A percentile compares a stretch with the other conserved stretches of the same genome.
These are phyloP conservation scores for Brachyistius frenatus DNA, from an alignment of 2,113 vertebrate genomes.

Conservation along the genomic window DNA sequence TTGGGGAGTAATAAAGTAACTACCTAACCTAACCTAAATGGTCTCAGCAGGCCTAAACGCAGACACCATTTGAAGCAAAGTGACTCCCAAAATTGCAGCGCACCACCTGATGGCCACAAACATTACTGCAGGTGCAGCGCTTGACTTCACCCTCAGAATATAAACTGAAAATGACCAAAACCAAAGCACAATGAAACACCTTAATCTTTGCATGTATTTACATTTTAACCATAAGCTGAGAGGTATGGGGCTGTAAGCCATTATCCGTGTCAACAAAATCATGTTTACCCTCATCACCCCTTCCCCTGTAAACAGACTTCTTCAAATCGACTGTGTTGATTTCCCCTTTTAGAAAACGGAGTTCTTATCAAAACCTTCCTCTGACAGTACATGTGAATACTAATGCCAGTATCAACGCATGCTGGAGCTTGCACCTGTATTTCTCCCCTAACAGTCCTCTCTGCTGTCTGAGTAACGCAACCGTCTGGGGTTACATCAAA, in stretches of 20 bases:
- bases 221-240: neutral
- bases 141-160: conserved; percentile 19
- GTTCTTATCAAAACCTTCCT: conserved; percentile 43
- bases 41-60: conserved; percentile 14
- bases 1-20: too few relatives aligned
- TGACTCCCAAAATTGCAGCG: conserved; percentile 26
- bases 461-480: conserved; percentile 38
- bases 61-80: conserved; percentile 32
- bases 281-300: conserved; percentile 11
- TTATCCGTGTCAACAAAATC: neutral
- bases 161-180: conserved; percentile 23
- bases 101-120: conserved; percentile 24
- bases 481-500: conserved; percentile 67
- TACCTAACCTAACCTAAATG: too few relatives aligned
- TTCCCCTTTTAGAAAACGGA: conserved; percentile 28
- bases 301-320: conserved; percentile 23
- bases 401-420: conserved; percentile 31
- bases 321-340: conserved; percentile 28
- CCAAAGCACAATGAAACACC: conserved; percentile 9
- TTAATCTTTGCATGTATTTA: conserved; percentile 8
- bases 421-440: conserved; percentile 30
- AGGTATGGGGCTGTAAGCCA: neutral
- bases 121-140: conserved; percentile 20
- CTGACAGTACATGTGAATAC: conserved; percentile 47
- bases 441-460: conserved; percentile 42